These are phyloP conservation scores for Pseudomyrmex concolor DNA, from an alignment of 1,140 invertebrate species.

Conservation along the genomic window DNA sequence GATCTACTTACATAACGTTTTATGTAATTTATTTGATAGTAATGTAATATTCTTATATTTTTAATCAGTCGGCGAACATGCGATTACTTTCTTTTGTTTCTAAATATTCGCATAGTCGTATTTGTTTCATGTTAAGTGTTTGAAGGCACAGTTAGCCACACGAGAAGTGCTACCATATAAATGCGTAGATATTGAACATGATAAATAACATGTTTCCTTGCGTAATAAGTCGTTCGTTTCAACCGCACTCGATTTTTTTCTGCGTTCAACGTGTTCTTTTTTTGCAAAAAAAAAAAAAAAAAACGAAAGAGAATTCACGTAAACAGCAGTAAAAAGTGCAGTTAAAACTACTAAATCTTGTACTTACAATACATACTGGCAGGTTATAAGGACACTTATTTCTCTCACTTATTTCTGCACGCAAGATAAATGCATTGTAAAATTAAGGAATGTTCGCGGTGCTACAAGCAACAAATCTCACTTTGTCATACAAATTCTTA, in stretches of 20 bases:
- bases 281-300: too few relatives aligned
- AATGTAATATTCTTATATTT: slow-evolving; percentile 51
- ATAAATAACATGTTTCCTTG: not conserved
- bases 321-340: not conserved
- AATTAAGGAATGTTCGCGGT: slow-evolving; percentile 38
- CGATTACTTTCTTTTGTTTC: slow-evolving; percentile 2
- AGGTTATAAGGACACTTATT: slow-evolving; percentile 59
- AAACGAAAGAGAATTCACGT: not conserved
- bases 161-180: slow-evolving; percentile 62
- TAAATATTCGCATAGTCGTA: slow-evolving; percentile 51
- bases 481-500: not conserved
- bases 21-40: slow-evolving; percentile 30
- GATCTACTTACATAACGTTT: slow-evolving; percentile 42
- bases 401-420: slow-evolving; percentile 12
- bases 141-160: slow-evolving; percentile 67
- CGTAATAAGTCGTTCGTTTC: slow-evolving; percentile 7
- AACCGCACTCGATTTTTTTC: not conserved
- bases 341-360: slow-evolving; percentile 15
- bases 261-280: not conserved
- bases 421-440: slow-evolving; percentile 25
- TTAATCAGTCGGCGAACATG: slow-evolving; percentile 55
- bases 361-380: slow-evolving; percentile 34
- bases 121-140: slow-evolving; percentile 37
- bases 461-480: slow-evolving; percentile 11
- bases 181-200: slow-evolving; percentile 34